phyloP scores from a whole-genome alignment of 2,888 invertebrate species.

The Panzeria rudis region DNA sequence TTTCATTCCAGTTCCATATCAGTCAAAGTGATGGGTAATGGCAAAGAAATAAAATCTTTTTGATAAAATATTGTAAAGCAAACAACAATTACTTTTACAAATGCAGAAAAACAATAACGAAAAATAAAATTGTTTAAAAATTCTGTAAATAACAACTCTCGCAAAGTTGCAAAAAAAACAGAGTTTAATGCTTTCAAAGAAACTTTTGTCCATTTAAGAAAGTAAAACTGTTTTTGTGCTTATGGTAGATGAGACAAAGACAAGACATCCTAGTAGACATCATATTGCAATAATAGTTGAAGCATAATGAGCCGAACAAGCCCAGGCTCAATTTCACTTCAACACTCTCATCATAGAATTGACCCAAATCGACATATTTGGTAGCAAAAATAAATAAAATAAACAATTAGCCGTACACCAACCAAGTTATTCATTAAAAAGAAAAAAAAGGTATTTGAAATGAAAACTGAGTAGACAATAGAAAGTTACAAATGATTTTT shows the following conservation, averaged over 20 bases:
- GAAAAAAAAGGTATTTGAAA: background rate
- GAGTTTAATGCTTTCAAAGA: slow-evolving; percentile 12
- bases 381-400: background rate
- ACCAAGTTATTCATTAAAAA: background rate
- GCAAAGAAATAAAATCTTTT: background rate
- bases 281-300: background rate
- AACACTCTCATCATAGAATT: slow-evolving; percentile 44
- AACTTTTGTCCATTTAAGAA: slow-evolving; percentile 47
- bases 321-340: slow-evolving; percentile 16
- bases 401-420: background rate
- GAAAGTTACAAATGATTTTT: slow-evolving; percentile 49
- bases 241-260: slow-evolving; percentile 16
- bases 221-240: slow-evolving; percentile 51
- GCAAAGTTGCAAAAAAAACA: slow-evolving; percentile 18
- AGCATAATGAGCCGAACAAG: background rate
- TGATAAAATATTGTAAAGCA: slow-evolving; percentile 52
- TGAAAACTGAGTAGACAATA: slow-evolving; percentile 41
- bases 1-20: slow-evolving; percentile 42
- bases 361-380: slow-evolving; percentile 60
- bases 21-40: slow-evolving; percentile 52
- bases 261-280: slow-evolving; percentile 49
- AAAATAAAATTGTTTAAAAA: slow-evolving; percentile 21
- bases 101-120: slow-evolving; percentile 26
- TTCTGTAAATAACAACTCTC: slow-evolving; percentile 59
- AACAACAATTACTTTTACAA: slow-evolving; percentile 39